Base-by-base conservation (phyloP, 2,797 vertebrate species). In the Halcyon leucocephala region DNA sequence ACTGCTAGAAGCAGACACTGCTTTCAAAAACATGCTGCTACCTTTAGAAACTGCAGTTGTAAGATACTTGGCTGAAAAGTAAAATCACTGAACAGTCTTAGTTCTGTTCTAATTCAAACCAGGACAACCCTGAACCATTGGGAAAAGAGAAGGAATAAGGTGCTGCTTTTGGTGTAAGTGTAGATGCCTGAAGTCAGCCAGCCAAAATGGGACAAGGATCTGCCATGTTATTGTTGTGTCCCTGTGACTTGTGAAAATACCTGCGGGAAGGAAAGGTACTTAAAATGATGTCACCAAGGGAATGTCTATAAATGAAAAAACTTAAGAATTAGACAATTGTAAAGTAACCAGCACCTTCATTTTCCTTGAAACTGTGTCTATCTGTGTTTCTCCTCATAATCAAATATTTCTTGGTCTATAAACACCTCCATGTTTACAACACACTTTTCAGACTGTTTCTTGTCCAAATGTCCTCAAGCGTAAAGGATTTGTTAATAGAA, bases 401-500 rank as follows among this genome's bases (percentile, higher is more conserved):
- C 69, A 48, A 81, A n/a, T 92, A 57, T 97, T 96, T 95, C 66
- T 57, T 89, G 82, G 31, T 91, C 65, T 87, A 39, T 97, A 92
- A 97, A 93, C 16, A 90, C 41, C 35, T 91, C 51, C 1, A 4
- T 79, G 58, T 95, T 96, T 91, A 74, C n/a, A 87, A 46, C 19
- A 31, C 37, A 26, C 14, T 77, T 66, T 81, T 95, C 85, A 84
- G 71, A 79, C 66, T 84, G 58, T 62, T 88, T 72, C 86, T 94
- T 93, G 64, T 41, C 74, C 55, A 90, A 90, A 94, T 92, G 92
- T 82, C 78, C 66, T 86, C 86, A 95, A 87, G 78, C 35, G 31
- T 92, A 88, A 97, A 94, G 64, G 44, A 91, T 94, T 94, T 92
- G 33, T 78, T 96, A 58, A 89, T 82, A 78, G 91, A 96, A 90